Evolutionary conservation across 2,888 invertebrate genomes (phyloP), one percentile per base, ranked within the genome.

Genomic region (Trilocha varians): DNA sequence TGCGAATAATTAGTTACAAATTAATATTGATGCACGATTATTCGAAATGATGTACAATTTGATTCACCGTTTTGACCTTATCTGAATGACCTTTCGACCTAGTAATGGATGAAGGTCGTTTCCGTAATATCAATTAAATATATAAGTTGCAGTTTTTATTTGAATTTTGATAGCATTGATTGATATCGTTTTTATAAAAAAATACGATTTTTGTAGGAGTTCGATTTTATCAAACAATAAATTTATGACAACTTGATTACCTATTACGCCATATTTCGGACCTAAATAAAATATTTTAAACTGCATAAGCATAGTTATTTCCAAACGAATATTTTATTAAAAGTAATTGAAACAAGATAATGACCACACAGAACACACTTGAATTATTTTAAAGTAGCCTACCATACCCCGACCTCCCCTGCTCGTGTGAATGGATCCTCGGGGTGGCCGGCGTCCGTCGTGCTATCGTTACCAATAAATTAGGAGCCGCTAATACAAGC

Each of bases 391-490:
- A 35, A 13, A 32, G 37, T 13, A 17, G 35, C 50, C 52, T 53
- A 49, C 44, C 48, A 52, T 43, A 32, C 49, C 74, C 76, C 46
- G 36, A 13, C 34, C 47, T 67, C 67, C 83, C 56, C 73, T 44
- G 43, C 47, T 59, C 61, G 70, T 75, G 80, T 83, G 84, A 84
- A 83, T 83, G 84, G 75, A 71, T 71, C 69, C 64, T 59, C 78
- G 65, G 84, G 85, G 84, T 84, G 85, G 85, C 83, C 84, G 63
- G 73, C 79, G 83, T 82, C 77, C 74, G 79, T 83, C 84, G 74
- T 69, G 67, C 72, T 85, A 85, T 85, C 85, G 71, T 74, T 72
- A 75, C 68, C 77, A 82, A 85, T 85, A 85, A 85, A 85, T 85
- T 85, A 85, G 79, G 65, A 76, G 75, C 77, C 77, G 73, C 80